A percentile compares a stretch with the other conserved stretches of the same genome.
phyloP scores from a whole-genome alignment of 2,113 vertebrate genomes.

The Brachyhypopomus gauderio region DNA sequence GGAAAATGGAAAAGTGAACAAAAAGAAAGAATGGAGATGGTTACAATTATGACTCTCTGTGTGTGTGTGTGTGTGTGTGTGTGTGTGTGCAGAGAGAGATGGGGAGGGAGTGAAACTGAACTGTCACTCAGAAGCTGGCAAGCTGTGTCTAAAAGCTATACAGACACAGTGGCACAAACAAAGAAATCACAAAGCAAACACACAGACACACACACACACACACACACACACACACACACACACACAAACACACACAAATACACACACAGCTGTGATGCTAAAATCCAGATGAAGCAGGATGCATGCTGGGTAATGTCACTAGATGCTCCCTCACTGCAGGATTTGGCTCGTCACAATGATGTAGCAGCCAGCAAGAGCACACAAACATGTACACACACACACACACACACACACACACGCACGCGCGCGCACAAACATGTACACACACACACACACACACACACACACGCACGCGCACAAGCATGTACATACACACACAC shows the following conservation, averaged over 20 bases:
- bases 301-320: conserved; percentile 37
- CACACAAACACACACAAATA: neutral
- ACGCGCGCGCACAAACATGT: no score
- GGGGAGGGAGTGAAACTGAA: conserved; percentile 25
- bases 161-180: conserved; percentile 26
- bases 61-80: neutral
- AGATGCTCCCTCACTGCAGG: conserved; percentile 17
- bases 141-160: conserved; percentile 34
- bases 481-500: conserved; percentile 35
- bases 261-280: conserved; percentile 37
- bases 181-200: conserved; percentile 35
- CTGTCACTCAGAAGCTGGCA: conserved; percentile 44
- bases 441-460: no score
- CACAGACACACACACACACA: neutral
- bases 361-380: conserved; percentile 47
- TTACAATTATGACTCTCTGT: conserved; percentile 44
- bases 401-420: conserved; percentile 36
- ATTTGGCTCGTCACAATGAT: conserved; percentile 32
- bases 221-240: conserved; percentile 25
- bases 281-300: conserved; percentile 45
- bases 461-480: neutral
- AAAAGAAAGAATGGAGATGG: conserved; percentile 40
- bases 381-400: conserved; percentile 49
- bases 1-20: conserved; percentile 46
- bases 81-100: conserved; percentile 15